Conservation (phyloP, 1,140 invertebrate genomes). For the Coelopa frigida region DNA sequence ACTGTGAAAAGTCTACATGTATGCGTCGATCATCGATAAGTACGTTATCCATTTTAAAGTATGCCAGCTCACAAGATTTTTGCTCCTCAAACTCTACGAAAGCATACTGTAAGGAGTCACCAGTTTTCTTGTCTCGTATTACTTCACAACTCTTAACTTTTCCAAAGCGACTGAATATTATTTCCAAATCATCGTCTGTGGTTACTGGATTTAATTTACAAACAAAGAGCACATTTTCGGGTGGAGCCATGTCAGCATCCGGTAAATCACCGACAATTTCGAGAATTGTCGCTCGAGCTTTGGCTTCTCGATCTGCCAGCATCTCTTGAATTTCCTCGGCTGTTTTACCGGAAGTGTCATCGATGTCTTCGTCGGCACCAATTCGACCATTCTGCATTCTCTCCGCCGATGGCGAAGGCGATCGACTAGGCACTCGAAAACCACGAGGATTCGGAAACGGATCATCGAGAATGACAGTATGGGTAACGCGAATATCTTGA, state of each 20-base stretch:
- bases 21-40: constrained; percentile 97
- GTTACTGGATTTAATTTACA: constrained; percentile 99
- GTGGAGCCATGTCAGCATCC: constrained; percentile 93
- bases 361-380: constrained; percentile 88
- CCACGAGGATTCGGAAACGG: constrained; percentile 85
- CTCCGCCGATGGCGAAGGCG: constrained; percentile 81
- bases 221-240: constrained; percentile 98
- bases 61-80: constrained; percentile 95
- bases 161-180: constrained; percentile 97
- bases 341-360: constrained; percentile 81
- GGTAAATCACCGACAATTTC: constrained; percentile 99
- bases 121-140: constrained; percentile 86
- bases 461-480: constrained; percentile 95
- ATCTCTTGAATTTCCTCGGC: constrained; percentile 81
- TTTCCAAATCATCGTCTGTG: constrained; percentile 93
- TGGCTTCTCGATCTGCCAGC: constrained; percentile 85
- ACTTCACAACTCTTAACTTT: constrained; percentile 94
- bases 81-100: constrained; percentile 97
- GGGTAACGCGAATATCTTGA: constrained; percentile 94
- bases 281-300: constrained; percentile 92
- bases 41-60: constrained; percentile 99
- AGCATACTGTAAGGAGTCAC: constrained; percentile 96
- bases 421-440: constrained; percentile 69
- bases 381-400: constrained; percentile 76
- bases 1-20: constrained; percentile 99